These are phyloP conservation scores for Drosophila neoperkinsi DNA, from an alignment of 2,888 invertebrate species.

Conservation along the genomic window DNA sequence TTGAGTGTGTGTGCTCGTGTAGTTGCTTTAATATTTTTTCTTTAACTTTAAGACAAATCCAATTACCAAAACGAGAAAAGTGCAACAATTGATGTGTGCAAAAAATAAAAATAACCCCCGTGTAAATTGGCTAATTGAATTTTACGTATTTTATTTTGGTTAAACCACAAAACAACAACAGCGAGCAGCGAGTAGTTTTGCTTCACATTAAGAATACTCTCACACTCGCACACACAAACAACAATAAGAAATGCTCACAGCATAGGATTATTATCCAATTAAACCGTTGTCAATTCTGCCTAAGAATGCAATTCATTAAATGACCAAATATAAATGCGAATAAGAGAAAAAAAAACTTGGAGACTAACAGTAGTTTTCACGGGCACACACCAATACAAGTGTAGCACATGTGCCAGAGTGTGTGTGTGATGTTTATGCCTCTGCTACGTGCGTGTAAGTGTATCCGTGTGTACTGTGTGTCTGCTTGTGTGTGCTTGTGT, in stretches of 20 bases:
- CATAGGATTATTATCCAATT: conserved; percentile 67
- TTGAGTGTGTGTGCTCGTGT: conserved; percentile 23
- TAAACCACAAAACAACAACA: conserved; percentile 52
- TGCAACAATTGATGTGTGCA: conserved; percentile 60
- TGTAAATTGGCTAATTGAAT: conserved; percentile 64
- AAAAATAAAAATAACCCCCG: conserved; percentile 14
- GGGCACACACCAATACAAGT: conserved; percentile 52
- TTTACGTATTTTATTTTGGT: conserved; percentile 58
- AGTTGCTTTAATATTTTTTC: conserved; percentile 64
- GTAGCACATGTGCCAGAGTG: conserved; percentile 14
- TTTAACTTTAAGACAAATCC: conserved; percentile 63
- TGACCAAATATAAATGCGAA: conserved; percentile 39
- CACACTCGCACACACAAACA: conserved; percentile 15
- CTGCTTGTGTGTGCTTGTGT: conserved; percentile 30
- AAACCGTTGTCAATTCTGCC: conserved; percentile 56
- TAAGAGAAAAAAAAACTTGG: conserved; percentile 17
- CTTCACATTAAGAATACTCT: conserved; percentile 35
- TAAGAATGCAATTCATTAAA: conserved; percentile 65
- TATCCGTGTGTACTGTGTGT: conserved; percentile 7
- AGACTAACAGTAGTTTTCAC: conserved; percentile 76
- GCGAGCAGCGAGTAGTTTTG: conserved; percentile 43
- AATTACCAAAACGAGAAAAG: conserved; percentile 63
- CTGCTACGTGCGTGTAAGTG: conserved; percentile 8
- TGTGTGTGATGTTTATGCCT: conserved; percentile 41
- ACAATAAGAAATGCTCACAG: conserved; percentile 13